Evolutionary conservation across 2,797 vertebrate species (phyloP).

Genomic region (Platalea minor): DNA sequence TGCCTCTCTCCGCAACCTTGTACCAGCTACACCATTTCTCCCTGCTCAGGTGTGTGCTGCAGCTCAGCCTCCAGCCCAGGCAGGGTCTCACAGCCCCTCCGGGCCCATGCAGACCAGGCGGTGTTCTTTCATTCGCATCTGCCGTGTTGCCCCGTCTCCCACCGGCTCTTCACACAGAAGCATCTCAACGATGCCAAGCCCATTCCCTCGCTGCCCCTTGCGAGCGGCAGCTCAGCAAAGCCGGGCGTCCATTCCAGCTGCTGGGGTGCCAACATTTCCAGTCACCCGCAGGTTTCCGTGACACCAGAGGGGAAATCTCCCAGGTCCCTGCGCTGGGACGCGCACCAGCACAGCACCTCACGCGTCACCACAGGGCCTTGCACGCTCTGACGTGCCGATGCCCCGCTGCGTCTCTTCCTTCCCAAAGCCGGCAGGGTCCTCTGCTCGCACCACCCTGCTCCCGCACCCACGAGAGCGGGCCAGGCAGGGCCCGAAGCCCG

Average conservation of each 20-base stretch:
- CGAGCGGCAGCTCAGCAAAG: neutral
- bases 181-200: neutral
- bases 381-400: rapidly evolving
- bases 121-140: rapidly evolving
- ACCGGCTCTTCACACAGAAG: rapidly evolving
- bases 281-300: neutral
- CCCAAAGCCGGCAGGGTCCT: too few species aligned
- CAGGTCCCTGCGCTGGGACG: neutral
- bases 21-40: neutral
- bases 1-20: neutral
- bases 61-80: rapidly evolving
- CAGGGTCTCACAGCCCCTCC: neutral
- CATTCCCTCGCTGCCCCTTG: too few species aligned
- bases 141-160: neutral
- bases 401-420: neutral
- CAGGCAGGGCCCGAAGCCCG: rapidly evolving
- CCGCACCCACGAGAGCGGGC: rapidly evolving
- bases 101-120: rapidly evolving
- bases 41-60: rapidly evolving
- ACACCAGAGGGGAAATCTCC: neutral
- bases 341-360: neutral
- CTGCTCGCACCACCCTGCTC: neutral
- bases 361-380: neutral
- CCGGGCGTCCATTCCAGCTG: rapidly evolving
- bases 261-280: neutral